Evolutionary conservation across 2,888 invertebrate genomes (phyloP).

Genomic region (Drosophila peninsularis): DNA sequence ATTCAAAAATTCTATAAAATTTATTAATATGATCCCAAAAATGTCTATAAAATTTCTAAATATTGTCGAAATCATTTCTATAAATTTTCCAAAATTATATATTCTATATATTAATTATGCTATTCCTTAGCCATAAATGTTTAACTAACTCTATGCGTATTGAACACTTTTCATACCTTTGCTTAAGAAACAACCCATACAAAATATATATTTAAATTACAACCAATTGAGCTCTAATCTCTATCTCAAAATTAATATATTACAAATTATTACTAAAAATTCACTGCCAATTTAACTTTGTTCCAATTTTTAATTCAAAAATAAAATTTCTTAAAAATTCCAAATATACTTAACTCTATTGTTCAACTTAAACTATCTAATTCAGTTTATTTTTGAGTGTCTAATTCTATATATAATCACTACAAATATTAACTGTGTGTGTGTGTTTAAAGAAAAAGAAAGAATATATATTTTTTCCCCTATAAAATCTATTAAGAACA

Average conservation of each 20-base stretch:
- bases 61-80: too few species aligned
- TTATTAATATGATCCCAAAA: too few species aligned
- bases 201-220: conserved; percentile 11
- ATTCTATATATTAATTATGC: not conserved
- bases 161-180: not conserved
- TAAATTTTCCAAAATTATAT: not conserved
- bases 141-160: not conserved
- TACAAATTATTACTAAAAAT: conserved; percentile 6
- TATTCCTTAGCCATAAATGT: not conserved
- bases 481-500: conserved; percentile 4
- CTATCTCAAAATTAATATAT: not conserved
- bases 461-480: conserved; percentile 23
- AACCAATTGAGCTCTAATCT: conserved; percentile 6
- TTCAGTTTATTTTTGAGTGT: conserved; percentile 64
- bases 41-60: too few species aligned
- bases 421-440: conserved; percentile 63
- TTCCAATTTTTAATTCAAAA: conserved; percentile 16
- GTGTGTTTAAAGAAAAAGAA: conserved; percentile 47
- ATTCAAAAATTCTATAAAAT: not conserved
- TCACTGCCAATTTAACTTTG: conserved; percentile 24
- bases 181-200: conserved; percentile 36
- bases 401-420: conserved; percentile 52
- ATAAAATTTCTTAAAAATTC: conserved; percentile 29
- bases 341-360: conserved; percentile 35
- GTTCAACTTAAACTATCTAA: conserved; percentile 43